Evolutionary conservation across 2,797 vertebrate genomes (phyloP), one percentile per base, ranked within the genome.

Genomic region (Craterocephalus amniculus): DNA sequence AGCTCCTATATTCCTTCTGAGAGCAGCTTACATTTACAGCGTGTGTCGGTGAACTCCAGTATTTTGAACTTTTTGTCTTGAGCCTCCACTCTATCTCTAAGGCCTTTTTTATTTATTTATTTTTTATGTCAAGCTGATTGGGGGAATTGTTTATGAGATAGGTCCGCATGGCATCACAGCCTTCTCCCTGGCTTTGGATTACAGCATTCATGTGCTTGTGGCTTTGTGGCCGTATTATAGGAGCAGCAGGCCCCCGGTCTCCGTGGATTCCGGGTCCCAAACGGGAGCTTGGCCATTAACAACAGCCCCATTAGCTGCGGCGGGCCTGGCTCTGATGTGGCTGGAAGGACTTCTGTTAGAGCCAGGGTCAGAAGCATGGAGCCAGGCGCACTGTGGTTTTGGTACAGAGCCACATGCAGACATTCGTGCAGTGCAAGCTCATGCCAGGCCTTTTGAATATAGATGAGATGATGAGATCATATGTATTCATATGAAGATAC

Each of bases 201-300:
- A 89, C 49, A 91, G 88, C 86, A 73, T 87, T 77, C 76, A 58
- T 72, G 70, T 24, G 76, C 72, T 63, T 55, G 76, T 87, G 84
- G 86, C 78, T 90, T 92, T 91, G 84, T 78, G 88, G 88, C 80
- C 76, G 93, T 89, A 93, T 94, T 91, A 87, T 79, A 87, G 69
- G 79, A 76, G 82, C 79, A 75, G 81, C 57, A 66, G 76, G 66
- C 69, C 76, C 75, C 65, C 3, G 70, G 70, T 78, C 87, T 81
- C 71, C 0, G 64, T 68, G 67, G 76, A 79, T 86, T 83, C 63
- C 48, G 27, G 45, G 79, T 79, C 73, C 71, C 79, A 79, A 89
- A 89, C 82, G 84, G 90, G 85, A 93, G 91, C 86, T 56, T 83
- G 78, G 79, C 84, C 86, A 90, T 90, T 92, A 92, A 89, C 87